These are phyloP conservation scores for Amyelois transitella DNA, from an alignment of 1,140 invertebrate genomes.

Conservation along the genomic window DNA sequence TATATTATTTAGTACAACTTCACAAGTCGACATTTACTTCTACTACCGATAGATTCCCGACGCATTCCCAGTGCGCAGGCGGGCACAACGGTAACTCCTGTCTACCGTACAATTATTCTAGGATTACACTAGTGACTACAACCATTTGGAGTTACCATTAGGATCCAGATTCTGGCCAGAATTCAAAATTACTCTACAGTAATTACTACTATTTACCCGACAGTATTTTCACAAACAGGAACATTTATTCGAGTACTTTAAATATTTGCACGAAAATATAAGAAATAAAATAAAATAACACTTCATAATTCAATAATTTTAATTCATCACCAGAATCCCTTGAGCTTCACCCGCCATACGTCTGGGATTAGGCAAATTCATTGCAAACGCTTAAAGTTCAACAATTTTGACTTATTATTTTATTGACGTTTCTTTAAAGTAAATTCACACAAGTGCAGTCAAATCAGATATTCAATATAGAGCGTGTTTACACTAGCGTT, in stretches of 20 bases:
- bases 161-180: background rate
- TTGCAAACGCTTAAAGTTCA: background rate
- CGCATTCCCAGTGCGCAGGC: conserved; percentile 2
- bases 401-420: too few species aligned
- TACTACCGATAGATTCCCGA: background rate
- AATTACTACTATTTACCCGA: background rate
- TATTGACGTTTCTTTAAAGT: too few species aligned
- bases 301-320: background rate
- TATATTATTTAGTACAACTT: background rate
- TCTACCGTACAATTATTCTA: conserved; percentile 3
- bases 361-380: background rate
- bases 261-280: too few species aligned
- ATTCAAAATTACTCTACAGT: background rate
- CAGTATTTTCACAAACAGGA: background rate
- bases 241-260: too few species aligned
- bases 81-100: background rate
- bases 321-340: background rate
- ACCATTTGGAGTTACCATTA: background rate
- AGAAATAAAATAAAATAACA: background rate
- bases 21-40: conserved; percentile 51
- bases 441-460: too few species aligned
- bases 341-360: background rate
- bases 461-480: too few species aligned
- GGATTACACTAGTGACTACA: conserved; percentile 5
- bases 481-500: too few species aligned